Evolutionary conservation across 2,797 vertebrate species (phyloP).

Genomic region (Scarus forsteni): DNA sequence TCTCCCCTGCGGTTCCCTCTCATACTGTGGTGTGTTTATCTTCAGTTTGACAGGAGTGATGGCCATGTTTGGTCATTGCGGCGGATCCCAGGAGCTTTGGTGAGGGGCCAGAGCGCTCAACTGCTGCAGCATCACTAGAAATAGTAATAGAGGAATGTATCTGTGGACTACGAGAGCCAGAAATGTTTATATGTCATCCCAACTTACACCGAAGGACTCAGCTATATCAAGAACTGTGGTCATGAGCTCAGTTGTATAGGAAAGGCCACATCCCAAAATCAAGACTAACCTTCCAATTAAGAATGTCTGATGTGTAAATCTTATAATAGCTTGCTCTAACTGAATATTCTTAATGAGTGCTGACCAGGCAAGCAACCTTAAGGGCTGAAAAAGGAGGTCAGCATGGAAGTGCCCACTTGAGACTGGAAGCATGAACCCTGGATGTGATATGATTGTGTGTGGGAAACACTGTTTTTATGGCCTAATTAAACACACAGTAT

Average conservation of each 20-base stretch:
- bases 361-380: too few relatives aligned
- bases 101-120: slow-evolving; percentile 67
- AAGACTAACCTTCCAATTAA: neutral
- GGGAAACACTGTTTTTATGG: too few relatives aligned
- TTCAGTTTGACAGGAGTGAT: slow-evolving; percentile 79
- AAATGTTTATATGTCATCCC: slow-evolving; percentile 62
- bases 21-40: slow-evolving; percentile 77
- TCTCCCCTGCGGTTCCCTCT: slow-evolving; percentile 48
- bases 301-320: neutral
- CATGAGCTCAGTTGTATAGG: neutral
- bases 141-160: slow-evolving; percentile 79
- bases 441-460: too few relatives aligned
- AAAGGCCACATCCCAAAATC: neutral
- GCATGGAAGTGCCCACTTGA: too few relatives aligned
- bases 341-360: too few relatives aligned
- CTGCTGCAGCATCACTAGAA: slow-evolving; percentile 72
- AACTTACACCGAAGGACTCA: slow-evolving; percentile 17
- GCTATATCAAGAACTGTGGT: slow-evolving; percentile 23
- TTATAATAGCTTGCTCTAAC: too few relatives aligned
- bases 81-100: slow-evolving; percentile 76
- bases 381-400: too few relatives aligned
- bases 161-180: slow-evolving; percentile 45
- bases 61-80: slow-evolving; percentile 86
- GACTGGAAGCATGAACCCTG: too few relatives aligned
- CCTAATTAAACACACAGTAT: too few relatives aligned